A percentile compares a stretch with the other conserved stretches of the same genome.
Conservation (phyloP, 2,797 vertebrate species). For the Intellagama lesueurii region DNA sequence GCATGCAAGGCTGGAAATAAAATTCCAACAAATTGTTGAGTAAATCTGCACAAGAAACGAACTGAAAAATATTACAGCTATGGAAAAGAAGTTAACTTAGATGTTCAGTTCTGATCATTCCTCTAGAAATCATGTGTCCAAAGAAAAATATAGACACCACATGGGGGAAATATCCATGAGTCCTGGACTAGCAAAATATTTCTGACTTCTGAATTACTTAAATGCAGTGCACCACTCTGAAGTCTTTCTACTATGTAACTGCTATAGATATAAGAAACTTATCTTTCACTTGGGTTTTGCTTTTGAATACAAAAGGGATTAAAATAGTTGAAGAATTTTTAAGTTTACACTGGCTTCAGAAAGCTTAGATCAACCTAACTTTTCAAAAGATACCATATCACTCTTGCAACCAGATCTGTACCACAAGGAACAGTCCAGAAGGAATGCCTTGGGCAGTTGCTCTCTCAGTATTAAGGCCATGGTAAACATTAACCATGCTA, state of each 20-base stretch:
- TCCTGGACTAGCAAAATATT: background rate
- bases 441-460: background rate
- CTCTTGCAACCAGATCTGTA: too few species aligned
- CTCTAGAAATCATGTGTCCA: background rate
- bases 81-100: slow-evolving; percentile 46
- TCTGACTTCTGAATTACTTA: background rate
- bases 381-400: background rate
- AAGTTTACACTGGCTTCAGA: background rate
- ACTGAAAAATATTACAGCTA: background rate
- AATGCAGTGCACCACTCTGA: background rate
- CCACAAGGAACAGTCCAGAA: background rate
- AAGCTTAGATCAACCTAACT: background rate
- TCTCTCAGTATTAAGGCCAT: background rate
- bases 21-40: slow-evolving; percentile 24
- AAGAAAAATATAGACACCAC: background rate
- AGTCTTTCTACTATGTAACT: background rate
- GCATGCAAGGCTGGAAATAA: too few species aligned
- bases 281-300: background rate
- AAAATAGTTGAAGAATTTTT: background rate
- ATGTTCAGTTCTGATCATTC: slow-evolving; percentile 30
- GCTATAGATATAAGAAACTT: background rate
- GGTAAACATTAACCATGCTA: background rate
- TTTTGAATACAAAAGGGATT: background rate
- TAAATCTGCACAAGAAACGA: slow-evolving; percentile 46
- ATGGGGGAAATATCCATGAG: background rate